Conservation (phyloP, 1,140 invertebrate species). For the Drosophila sulfurigaster region DNA sequence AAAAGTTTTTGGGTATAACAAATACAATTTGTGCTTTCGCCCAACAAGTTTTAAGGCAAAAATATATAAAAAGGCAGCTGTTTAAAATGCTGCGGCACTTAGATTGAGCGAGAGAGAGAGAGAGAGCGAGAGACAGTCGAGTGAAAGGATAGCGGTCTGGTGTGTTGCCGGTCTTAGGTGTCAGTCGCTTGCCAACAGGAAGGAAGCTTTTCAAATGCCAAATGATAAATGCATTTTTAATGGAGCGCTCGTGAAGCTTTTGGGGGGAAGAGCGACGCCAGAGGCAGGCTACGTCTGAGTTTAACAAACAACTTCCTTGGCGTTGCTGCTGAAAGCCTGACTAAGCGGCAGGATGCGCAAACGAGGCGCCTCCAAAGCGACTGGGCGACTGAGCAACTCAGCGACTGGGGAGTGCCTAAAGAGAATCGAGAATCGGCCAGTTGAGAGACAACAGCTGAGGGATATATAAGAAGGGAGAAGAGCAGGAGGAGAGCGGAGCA, state of each 20-base stretch:
- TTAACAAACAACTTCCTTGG: constrained; percentile 63
- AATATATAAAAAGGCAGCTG: constrained; percentile 35
- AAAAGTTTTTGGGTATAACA: constrained; percentile 65
- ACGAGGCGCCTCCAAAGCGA: constrained; percentile 46
- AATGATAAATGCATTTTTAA: constrained; percentile 83
- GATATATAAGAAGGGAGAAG: neutral
- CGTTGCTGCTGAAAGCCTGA: constrained; percentile 49
- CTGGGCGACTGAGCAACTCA: no score
- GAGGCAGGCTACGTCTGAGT: constrained; percentile 44
- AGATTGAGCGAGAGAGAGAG: constrained; percentile 12
- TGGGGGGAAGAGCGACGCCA: constrained; percentile 6
- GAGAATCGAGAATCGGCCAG: constrained; percentile 9
- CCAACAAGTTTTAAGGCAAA: constrained; percentile 30
- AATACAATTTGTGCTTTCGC: constrained; percentile 66
- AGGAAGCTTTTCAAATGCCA: constrained; percentile 80
- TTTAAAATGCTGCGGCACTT: constrained; percentile 52
- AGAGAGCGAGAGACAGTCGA: neutral
- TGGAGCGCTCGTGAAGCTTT: constrained; percentile 56
- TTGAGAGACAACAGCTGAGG: constrained; percentile 4
- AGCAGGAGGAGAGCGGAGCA: neutral
- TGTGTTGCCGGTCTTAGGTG: constrained; percentile 51
- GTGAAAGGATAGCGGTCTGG: constrained; percentile 7
- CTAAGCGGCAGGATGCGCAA: constrained; percentile 57
- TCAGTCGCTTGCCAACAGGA: constrained; percentile 63
- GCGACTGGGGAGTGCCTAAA: constrained; percentile 30